Conservation (phyloP, 2,888 invertebrate genomes). For the Metellina segmentata region DNA sequence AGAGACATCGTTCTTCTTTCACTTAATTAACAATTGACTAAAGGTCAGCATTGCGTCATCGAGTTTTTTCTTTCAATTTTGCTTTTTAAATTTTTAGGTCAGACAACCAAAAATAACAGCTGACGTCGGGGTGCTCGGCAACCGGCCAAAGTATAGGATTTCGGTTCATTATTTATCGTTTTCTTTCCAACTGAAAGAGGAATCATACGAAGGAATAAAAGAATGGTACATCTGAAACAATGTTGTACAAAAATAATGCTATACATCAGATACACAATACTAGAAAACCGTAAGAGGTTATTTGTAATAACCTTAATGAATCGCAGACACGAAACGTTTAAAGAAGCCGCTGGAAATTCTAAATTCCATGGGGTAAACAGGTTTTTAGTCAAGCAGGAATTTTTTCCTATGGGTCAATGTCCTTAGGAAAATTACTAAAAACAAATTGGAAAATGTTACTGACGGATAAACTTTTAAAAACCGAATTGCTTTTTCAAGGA, state of each 20-base stretch:
- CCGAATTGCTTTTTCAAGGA: too few species aligned
- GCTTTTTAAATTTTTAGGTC: slow-evolving; percentile 31
- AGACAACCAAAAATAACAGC: slow-evolving; percentile 48
- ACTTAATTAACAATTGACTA: slow-evolving; percentile 47
- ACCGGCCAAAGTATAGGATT: slow-evolving; percentile 32
- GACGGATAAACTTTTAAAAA: too few species aligned
- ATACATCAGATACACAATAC: neutral
- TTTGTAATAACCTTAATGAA: neutral
- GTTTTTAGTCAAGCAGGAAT: neutral
- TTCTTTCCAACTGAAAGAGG: neutral
- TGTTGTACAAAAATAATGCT: neutral
- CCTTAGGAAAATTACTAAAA: too few species aligned
- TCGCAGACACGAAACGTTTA: neutral
- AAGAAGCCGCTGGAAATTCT: neutral
- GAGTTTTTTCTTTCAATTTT: slow-evolving; percentile 6
- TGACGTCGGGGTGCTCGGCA: slow-evolving; percentile 36
- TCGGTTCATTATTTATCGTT: slow-evolving; percentile 10
- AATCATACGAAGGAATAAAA: neutral
- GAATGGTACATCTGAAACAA: neutral
- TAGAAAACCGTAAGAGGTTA: neutral
- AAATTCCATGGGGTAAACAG: neutral
- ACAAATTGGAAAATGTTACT: too few species aligned
- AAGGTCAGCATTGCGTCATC: slow-evolving; percentile 54
- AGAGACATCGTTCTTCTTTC: slow-evolving; percentile 14
- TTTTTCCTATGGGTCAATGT: neutral